phyloP scores from a whole-genome alignment of 2,113 vertebrate species.

The Pithys albifrons region DNA sequence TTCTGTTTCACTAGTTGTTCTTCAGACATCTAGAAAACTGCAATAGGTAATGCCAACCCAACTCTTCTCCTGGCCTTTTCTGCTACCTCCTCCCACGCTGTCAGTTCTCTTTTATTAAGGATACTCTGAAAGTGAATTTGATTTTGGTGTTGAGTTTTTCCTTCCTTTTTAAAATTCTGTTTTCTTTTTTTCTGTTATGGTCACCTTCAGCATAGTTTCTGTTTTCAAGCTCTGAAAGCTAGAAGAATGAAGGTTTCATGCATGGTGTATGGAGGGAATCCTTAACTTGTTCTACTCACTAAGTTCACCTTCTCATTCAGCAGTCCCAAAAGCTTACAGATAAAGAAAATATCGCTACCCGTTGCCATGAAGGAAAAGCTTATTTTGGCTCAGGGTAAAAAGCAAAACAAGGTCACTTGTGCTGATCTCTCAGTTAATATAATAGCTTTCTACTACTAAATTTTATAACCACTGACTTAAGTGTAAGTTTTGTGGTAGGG shows the following conservation, averaged over 20 bases:
- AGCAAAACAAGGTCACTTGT: neutral
- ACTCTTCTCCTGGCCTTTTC: neutral
- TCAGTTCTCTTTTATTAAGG: neutral
- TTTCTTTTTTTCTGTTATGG: neutral
- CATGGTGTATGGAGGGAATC: neutral
- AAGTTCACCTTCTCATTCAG: neutral
- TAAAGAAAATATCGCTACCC: neutral
- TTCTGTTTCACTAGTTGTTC: neutral
- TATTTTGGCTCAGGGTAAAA: neutral
- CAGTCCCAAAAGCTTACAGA: neutral
- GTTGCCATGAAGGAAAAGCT: neutral
- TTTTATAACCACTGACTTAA: neutral
- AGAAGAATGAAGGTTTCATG: neutral
- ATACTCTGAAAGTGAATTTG: neutral
- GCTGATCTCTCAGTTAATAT: neutral
- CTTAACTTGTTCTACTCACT: neutral
- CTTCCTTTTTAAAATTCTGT: too few species aligned
- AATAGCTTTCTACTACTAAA: neutral
- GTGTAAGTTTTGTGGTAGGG: neutral
- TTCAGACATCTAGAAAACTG: neutral
- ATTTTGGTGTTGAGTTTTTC: neutral
- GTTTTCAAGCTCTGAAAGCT: neutral
- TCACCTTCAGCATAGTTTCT: neutral
- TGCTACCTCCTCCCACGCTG: neutral
- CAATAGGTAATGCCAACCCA: neutral